Evolutionary conservation across 2,797 vertebrate genomes (phyloP).

Genomic region (Limnodromus scolopaceus): DNA sequence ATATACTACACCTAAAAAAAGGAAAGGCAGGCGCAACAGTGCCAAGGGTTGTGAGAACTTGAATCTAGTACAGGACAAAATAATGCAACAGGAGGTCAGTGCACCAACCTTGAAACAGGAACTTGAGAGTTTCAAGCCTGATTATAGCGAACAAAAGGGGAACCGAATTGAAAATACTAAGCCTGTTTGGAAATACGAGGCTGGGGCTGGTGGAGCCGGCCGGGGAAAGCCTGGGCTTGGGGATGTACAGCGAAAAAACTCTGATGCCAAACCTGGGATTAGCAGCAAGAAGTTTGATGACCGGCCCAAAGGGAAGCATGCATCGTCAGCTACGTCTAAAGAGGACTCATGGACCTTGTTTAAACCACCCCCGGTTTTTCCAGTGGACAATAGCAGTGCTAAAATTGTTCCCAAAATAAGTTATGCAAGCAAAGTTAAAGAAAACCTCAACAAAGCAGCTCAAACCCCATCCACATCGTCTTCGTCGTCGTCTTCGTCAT

Average conservation of each 20-base stretch:
- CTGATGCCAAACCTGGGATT: constrained; percentile 87
- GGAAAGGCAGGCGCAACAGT: constrained; percentile 90
- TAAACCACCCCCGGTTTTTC: constrained; percentile 97
- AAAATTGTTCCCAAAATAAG: constrained; percentile 99
- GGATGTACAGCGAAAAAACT: constrained; percentile 89
- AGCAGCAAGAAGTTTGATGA: constrained; percentile 92
- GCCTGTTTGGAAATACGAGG: constrained; percentile 79
- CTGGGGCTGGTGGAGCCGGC: constrained; percentile 68
- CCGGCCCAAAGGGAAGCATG: constrained; percentile 90
- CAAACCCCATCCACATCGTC: constrained; percentile 80
- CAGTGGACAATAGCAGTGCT: constrained; percentile 99
- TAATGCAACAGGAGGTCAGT: constrained; percentile 83
- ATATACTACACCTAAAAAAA: constrained; percentile 94
- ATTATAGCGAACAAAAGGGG: constrained; percentile 84
- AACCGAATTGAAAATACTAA: constrained; percentile 83
- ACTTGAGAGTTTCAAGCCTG: constrained; percentile 80
- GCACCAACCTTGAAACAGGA: constrained; percentile 77
- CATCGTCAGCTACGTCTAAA: constrained; percentile 84
- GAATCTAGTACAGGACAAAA: constrained; percentile 87
- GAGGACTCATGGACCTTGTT: constrained; percentile 99
- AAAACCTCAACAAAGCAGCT: constrained; percentile 98
- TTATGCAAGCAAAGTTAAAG: constrained; percentile 99
- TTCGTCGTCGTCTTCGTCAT: constrained; percentile 82
- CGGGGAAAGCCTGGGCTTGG: constrained; percentile 76
- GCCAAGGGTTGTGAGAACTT: constrained; percentile 88